phyloP scores from a whole-genome alignment of 1,140 invertebrate species.

The Trachelipus rathkii region DNA sequence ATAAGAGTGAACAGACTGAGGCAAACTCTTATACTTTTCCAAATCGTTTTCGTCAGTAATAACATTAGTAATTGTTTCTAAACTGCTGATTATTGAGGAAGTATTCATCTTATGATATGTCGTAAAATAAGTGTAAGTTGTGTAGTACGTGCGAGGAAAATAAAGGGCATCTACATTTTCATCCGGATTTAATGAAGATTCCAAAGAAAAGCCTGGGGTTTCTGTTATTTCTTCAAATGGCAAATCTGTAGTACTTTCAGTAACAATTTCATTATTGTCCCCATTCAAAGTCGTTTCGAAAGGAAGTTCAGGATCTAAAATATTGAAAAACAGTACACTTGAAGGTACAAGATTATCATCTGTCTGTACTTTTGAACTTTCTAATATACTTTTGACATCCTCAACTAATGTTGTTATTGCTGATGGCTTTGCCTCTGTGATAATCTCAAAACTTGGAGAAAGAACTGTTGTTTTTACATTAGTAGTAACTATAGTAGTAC shows the following conservation, averaged over 20 bases:
- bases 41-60: constrained; percentile 52
- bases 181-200: constrained; percentile 47
- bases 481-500: constrained; percentile 65
- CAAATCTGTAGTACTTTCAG: constrained; percentile 44
- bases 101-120: constrained; percentile 77
- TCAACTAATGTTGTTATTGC: constrained; percentile 83
- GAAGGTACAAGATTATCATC: constrained; percentile 22
- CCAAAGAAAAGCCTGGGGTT: constrained; percentile 36
- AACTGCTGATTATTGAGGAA: constrained; percentile 73
- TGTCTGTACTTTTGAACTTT: constrained; percentile 53
- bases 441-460: not conserved
- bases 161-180: constrained; percentile 46
- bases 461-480: constrained; percentile 25
- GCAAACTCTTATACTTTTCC: constrained; percentile 37
- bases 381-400: constrained; percentile 79
- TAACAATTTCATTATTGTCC: constrained; percentile 38
- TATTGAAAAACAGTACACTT: constrained; percentile 21
- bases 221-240: constrained; percentile 43
- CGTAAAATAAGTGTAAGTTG: constrained; percentile 87
- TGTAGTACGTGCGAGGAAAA: constrained; percentile 71
- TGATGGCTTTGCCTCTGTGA: not conserved
- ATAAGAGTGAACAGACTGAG: constrained; percentile 39
- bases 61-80: constrained; percentile 81
- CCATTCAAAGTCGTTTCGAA: constrained; percentile 24
- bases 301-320: constrained; percentile 16